Base-by-base conservation (phyloP, 1,140 invertebrate species). In the Formica selysi region DNA sequence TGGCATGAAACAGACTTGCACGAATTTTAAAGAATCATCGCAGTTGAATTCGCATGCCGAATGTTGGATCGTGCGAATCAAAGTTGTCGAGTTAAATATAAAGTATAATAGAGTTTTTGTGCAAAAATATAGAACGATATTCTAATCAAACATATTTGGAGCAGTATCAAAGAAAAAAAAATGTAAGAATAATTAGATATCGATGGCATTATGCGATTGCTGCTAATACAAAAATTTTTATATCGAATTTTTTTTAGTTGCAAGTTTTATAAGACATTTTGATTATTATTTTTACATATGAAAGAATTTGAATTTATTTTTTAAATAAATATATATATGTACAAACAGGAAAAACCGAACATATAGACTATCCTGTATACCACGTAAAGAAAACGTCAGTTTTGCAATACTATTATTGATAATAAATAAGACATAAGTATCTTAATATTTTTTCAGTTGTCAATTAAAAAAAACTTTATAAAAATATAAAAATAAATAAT, bases 111-210 rank as follows among this genome's bases (percentile, higher is more conserved):
- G 29, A 74, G 29, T 57, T 74, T 57, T 38, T 59, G 51, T 29
- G 32, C 19, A n/a, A 19, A 32, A 59, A 59, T 57, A 38, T 57
- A 38, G 57, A 74, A 11, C 51, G n/a, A 59, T 74, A 74, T 76
- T 74, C 4, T 10, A 59, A 76, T 76, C 54, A 76, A 76, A 57
- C 29, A 29, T n/a, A 74, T 7, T 57, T 36, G 51, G 7, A 74
- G 36, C 54, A n/a, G 8, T 73, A 54, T 54, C 11, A 22, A 22
- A 6, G 0, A 13, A 0, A 36, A 57, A 38, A 54, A 74, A 36
- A 57, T 57, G 3, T 1, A 16, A 74, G 13, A 19, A 36, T n/a
- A 13, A 57, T 74, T 38, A 74, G 5, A 29, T 8, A 48, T 73
- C 51, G 1, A 54, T 36, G 36, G n/a, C 8, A 70, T 44, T 48